Percentiles rank a stretch among this genome's conserved stretches.
Evolutionary conservation across 2,797 vertebrate species (phyloP).

Genomic region (Anniella stebbinsi): DNA sequence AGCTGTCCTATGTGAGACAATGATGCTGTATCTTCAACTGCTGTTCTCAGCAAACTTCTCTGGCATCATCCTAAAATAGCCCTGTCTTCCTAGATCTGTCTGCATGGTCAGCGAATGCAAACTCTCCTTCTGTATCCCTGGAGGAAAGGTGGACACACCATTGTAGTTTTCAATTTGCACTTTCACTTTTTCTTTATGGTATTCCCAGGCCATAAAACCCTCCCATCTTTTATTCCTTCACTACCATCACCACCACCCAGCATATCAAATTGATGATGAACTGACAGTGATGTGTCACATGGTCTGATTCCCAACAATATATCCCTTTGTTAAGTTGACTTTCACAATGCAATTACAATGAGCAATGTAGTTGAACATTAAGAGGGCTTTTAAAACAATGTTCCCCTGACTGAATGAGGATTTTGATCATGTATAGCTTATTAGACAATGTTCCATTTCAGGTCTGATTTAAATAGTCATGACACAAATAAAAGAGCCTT

Average conservation of each 20-base stretch:
- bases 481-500: not conserved
- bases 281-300: conserved; percentile 53
- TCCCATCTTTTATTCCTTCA: conserved; percentile 38
- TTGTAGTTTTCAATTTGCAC: conserved; percentile 16
- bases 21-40: not conserved
- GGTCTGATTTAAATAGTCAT: conserved; percentile 24
- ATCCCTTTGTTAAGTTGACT: conserved; percentile 45
- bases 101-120: conserved; percentile 38
- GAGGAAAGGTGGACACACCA: conserved; percentile 23
- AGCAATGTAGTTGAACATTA: conserved; percentile 12
- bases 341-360: conserved; percentile 47
- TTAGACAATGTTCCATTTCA: conserved; percentile 36
- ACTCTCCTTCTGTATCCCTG: not conserved
- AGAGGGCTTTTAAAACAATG: conserved; percentile 13
- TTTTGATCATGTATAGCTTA: conserved; percentile 18
- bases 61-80: conserved; percentile 49
- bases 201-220: conserved; percentile 27
- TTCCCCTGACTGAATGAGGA: conserved; percentile 25
- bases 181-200: conserved; percentile 30
- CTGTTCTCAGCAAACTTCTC: not conserved
- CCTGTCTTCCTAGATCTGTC: conserved; percentile 50
- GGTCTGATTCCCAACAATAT: conserved; percentile 55
- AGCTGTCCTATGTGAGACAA: not conserved
- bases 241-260: not conserved
- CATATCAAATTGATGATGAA: conserved; percentile 41